Base-by-base conservation (phyloP, 2,113 vertebrate genomes). In the Engraulis encrasicolus region DNA sequence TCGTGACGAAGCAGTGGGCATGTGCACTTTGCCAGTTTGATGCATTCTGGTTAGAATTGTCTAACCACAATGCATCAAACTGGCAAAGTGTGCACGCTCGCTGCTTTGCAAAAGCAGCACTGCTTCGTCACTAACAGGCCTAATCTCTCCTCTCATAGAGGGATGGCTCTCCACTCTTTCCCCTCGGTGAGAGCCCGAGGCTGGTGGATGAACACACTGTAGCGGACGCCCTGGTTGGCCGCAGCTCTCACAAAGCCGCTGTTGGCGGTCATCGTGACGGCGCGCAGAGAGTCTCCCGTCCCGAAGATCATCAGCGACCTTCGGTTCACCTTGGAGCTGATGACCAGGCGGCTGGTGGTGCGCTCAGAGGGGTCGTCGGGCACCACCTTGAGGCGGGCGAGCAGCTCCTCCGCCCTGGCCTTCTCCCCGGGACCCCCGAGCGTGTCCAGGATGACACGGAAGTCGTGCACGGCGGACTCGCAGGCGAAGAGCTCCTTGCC, bases 221-320 rank as follows among this genome's bases (percentile, higher is more conserved):
- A 99, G n/a, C 92, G 96, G 79, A 99, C 96, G 0, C 97, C 97
- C 91, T 99, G 98, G 91, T 99, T 99, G 86, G 96, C 96, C 0
- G 98, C 97, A 5, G 98, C 97, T 82, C 98, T 95, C 54, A 99
- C 95, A 84, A 99, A 99, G 14, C 98, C 96, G 52, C 96, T 98
- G 83, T 99, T 99, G 4, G 98, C 98, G 0, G 98, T 99, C 97
- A 99, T 97, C 6, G 98, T 99, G 83, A 99, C 92, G 0, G 98
- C 98, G 85, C 92, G 97, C 71, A 99, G 91, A 0, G 94, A 87
- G 89, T 99, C 98, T 34, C 98, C 98, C 0, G 97, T 99, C 12
- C 98, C 98, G 50, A 99, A 99, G 89, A 99, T 99, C 48, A 94
- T 91, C 37, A 99, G 91, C 0, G 98, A 99, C 82, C 98, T 97